A percentile compares a stretch with the other conserved stretches of the same genome.
Conservation (phyloP, 2,888 invertebrate species). For the Atherix ibis region DNA sequence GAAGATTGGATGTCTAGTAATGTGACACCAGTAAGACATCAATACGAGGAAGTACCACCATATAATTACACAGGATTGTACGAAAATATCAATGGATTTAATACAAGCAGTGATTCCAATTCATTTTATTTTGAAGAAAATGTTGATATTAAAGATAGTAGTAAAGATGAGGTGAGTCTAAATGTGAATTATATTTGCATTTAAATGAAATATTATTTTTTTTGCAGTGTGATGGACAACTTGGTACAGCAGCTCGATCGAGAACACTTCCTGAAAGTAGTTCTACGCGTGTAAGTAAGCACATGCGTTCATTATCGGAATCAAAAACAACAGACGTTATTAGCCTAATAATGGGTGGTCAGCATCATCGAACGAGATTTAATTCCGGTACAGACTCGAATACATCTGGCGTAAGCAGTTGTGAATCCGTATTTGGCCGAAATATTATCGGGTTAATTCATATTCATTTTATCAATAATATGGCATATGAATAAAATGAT, state of each 20-base stretch:
- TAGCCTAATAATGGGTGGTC: conserved; percentile 19
- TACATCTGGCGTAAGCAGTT: conserved; percentile 69
- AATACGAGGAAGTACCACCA: conserved; percentile 28
- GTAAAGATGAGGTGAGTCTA: conserved; percentile 16
- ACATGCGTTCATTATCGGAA: conserved; percentile 49
- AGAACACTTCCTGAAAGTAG: conserved; percentile 39
- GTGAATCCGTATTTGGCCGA: conserved; percentile 53
- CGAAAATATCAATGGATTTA: conserved; percentile 30
- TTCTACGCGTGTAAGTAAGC: conserved; percentile 32
- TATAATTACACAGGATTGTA: conserved; percentile 29
- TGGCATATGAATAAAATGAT: not conserved
- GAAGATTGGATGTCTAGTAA: conserved; percentile 38
- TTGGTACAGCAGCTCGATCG: conserved; percentile 19
- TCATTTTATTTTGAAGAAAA: conserved; percentile 20
- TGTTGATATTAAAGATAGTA: conserved; percentile 20
- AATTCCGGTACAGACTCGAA: conserved; percentile 57
- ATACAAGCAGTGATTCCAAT: conserved; percentile 28
- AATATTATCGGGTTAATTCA: conserved; percentile 40
- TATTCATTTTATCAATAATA: not conserved
- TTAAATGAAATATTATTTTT: conserved; percentile 7
- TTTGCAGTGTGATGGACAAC: conserved; percentile 10
- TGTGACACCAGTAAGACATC: conserved; percentile 32
- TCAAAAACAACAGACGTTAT: conserved; percentile 49
- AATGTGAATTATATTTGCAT: not conserved
- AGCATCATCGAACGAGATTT: conserved; percentile 37